phyloP scores from a whole-genome alignment of 2,888 invertebrate genomes.

The Tricholauxania praeusta region DNA sequence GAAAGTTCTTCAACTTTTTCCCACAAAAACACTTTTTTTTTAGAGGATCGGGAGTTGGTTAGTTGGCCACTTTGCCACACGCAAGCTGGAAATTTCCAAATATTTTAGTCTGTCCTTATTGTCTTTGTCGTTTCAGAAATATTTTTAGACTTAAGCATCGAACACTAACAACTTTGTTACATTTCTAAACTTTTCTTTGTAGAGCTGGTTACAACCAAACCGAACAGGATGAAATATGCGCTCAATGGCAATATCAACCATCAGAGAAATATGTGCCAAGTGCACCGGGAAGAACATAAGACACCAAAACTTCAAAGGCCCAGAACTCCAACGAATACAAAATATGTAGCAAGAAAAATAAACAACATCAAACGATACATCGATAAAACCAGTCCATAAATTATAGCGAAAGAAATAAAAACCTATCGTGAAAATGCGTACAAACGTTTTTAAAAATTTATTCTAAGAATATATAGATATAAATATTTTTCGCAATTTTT shows the following conservation, averaged over 20 bases:
- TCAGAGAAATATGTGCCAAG: conserved; percentile 74
- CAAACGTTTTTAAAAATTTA: background rate
- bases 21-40: too few relatives aligned
- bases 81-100: too few relatives aligned
- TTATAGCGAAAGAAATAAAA: background rate
- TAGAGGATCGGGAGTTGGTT: too few relatives aligned
- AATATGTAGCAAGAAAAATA: background rate
- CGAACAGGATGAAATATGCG: conserved; percentile 72
- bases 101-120: too few relatives aligned
- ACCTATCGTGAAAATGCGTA: background rate
- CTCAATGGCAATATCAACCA: conserved; percentile 74
- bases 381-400: background rate
- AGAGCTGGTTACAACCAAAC: conserved; percentile 74
- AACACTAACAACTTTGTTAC: background rate
- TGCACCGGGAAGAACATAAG: conserved; percentile 59
- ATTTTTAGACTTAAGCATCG: too few relatives aligned
- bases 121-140: too few relatives aligned
- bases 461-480: background rate
- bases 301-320: background rate
- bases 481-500: conserved; percentile 27
- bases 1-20: too few relatives aligned
- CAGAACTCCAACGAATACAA: background rate
- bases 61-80: too few relatives aligned
- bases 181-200: conserved; percentile 47
- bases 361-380: background rate